Evolutionary conservation across 2,888 invertebrate species (phyloP).

Genomic region (Microplitis deprimator): DNA sequence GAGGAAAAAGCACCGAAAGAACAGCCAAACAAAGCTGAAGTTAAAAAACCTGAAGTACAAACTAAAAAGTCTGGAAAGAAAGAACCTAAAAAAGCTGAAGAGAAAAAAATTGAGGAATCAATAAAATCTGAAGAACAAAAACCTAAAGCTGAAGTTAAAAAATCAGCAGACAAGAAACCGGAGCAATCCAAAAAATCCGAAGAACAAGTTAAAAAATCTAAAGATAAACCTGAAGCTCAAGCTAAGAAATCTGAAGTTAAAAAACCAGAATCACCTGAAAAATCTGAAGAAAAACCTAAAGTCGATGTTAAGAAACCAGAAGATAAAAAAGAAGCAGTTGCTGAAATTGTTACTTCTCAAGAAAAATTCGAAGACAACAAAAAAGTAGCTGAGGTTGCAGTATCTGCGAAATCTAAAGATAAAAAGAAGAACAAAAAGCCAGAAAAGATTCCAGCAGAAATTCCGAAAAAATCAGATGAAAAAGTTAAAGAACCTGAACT

Average conservation of each 20-base stretch:
- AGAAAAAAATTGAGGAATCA: slow-evolving; percentile 23
- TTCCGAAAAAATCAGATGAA: slow-evolving; percentile 17
- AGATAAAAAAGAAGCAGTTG: not conserved
- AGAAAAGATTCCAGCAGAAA: slow-evolving; percentile 28
- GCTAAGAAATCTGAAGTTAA: not conserved
- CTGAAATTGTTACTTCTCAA: not conserved
- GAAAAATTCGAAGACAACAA: slow-evolving; percentile 39
- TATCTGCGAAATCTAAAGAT: slow-evolving; percentile 34
- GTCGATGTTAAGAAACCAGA: slow-evolving; percentile 39
- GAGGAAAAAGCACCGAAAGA: slow-evolving; percentile 6
- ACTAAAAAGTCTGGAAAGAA: slow-evolving; percentile 30
- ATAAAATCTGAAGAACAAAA: slow-evolving; percentile 6
- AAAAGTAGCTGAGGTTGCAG: slow-evolving; percentile 25
- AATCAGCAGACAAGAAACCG: not conserved
- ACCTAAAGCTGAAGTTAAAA: not conserved
- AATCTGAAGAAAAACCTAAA: slow-evolving; percentile 36
- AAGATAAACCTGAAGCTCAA: slow-evolving; percentile 1
- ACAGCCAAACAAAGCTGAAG: slow-evolving; percentile 16
- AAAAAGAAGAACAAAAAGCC: slow-evolving; percentile 32
- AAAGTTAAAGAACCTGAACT: not conserved
- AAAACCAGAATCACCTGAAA: not conserved
- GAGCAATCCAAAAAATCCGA: slow-evolving; percentile 27
- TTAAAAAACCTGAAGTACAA: slow-evolving; percentile 28
- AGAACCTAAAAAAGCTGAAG: slow-evolving; percentile 34
- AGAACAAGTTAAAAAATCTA: slow-evolving; percentile 38